phyloP scores from a whole-genome alignment of 2,113 vertebrate species.

The Cyprichromis sp. region DNA sequence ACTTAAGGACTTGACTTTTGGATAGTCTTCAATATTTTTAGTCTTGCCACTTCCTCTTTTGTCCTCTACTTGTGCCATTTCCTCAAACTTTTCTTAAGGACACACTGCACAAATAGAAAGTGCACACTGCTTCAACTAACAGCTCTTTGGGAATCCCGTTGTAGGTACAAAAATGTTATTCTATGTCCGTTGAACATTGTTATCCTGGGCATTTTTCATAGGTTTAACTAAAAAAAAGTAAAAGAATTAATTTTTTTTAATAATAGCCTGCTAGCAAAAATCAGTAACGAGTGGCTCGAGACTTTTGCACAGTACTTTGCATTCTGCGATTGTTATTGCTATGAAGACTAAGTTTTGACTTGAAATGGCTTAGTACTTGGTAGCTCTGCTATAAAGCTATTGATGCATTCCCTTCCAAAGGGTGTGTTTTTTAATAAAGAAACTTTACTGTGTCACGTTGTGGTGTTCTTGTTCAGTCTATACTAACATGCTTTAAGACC shows the following conservation, averaged over 20 bases:
- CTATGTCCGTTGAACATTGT: background rate
- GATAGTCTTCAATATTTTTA: background rate
- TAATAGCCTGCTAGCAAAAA: background rate
- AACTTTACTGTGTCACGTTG: background rate
- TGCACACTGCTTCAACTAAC: background rate
- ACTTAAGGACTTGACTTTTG: background rate
- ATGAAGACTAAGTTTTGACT: background rate
- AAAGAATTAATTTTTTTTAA: background rate
- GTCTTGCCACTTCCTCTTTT: background rate
- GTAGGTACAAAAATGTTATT: background rate
- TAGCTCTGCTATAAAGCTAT: background rate
- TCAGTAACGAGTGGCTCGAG: background rate
- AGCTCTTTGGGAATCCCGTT: background rate
- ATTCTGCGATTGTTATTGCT: background rate
- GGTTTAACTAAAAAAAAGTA: background rate
- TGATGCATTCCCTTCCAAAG: background rate
- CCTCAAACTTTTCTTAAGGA: background rate
- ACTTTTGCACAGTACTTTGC: background rate
- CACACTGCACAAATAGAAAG: background rate
- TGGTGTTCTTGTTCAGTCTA: background rate
- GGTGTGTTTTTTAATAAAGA: background rate
- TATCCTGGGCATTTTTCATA: background rate
- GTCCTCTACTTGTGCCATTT: background rate
- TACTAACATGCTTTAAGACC: background rate
- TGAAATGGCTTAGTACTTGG: rapidly evolving